Evolutionary conservation across 1,140 invertebrate species (phyloP), one percentile per base, ranked within the genome.

Genomic region (Ectropis grisescens): DNA sequence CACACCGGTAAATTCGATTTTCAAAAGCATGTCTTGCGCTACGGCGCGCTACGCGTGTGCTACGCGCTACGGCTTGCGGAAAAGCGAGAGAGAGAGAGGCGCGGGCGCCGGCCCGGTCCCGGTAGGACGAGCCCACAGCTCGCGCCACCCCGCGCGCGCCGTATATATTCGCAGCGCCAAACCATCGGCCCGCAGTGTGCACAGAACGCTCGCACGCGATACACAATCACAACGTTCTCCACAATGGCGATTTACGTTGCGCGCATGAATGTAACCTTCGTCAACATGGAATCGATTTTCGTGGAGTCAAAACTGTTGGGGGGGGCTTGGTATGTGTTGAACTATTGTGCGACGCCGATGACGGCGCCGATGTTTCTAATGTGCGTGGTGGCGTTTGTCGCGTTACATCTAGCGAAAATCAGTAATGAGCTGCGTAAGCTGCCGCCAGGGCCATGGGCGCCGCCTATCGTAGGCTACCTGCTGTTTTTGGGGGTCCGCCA

Each of bases 361-460:
- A 64, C 71, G 19, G 25, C 64, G 33, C 59, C 65, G 27, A 87
- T 91, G 61, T 38, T 89, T 27, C 58, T 76, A 23, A 86, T 86
- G 15, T 61, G 88, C 28, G 48, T 45, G 37, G 43, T 44, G 11
- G 45, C 37, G 10, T 55, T 65, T 41, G 53, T 75, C 44, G 38
- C 84, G 29, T 84, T 88, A 33, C 88, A 89, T 59, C 45, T 90
- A 14, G 59, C 64, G 24, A 85, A 86, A 19, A 50, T 89, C 76
- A 12, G 83, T 74, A 65, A 72, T 6, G 85, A 88, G 41, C 55
- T 85, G 13, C 69, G 79, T 11, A 82, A 80, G 25, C 66, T 94
- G 36, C 94, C 94, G 0, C 94, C 94, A 0, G 94, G 94, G 1
- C 94, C 94, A 0, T 91, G 89, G 89, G 92, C 93, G 1, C 58